phyloP scores from a whole-genome alignment of 2,797 vertebrate species.

The Spea hammondii region DNA sequence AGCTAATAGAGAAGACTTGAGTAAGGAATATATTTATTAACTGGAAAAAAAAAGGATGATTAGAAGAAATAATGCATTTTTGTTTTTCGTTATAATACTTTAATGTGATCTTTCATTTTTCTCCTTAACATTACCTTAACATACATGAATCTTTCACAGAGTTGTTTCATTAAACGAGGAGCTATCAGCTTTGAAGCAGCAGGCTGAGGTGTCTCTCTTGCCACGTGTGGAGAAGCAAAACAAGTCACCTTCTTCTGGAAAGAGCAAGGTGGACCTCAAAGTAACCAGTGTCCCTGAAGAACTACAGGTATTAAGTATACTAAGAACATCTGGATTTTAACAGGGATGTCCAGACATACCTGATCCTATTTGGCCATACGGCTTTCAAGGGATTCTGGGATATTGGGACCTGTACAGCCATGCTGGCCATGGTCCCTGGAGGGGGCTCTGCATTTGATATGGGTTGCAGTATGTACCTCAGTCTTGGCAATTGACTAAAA shows the following conservation, averaged over 20 bases:
- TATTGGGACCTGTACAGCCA: too few species aligned
- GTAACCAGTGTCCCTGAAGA: slow-evolving; percentile 60
- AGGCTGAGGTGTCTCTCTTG: slow-evolving; percentile 63
- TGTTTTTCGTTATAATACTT: background rate
- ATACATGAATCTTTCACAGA: slow-evolving; percentile 59
- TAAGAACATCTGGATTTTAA: background rate
- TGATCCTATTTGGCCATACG: too few species aligned
- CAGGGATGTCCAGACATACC: too few species aligned
- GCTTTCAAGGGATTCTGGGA: too few species aligned
- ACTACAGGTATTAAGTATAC: slow-evolving; percentile 51
- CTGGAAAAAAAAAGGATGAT: too few species aligned
- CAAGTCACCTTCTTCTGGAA: slow-evolving; percentile 21
- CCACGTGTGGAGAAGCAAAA: slow-evolving; percentile 36
- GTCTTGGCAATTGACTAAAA: too few species aligned
- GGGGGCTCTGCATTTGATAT: too few species aligned
- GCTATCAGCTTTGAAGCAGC: slow-evolving; percentile 63
- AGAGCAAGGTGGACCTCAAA: slow-evolving; percentile 8
- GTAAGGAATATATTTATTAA: too few species aligned
- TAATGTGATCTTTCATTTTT: background rate
- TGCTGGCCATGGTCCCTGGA: too few species aligned
- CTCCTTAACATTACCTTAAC: background rate
- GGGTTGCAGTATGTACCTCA: too few species aligned
- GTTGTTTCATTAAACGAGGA: slow-evolving; percentile 64
- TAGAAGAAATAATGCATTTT: background rate
- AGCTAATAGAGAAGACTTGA: too few species aligned